These are phyloP conservation scores for Sabellastarte sp. DNA, from an alignment of 2,888 invertebrate species.

Conservation along the genomic window DNA sequence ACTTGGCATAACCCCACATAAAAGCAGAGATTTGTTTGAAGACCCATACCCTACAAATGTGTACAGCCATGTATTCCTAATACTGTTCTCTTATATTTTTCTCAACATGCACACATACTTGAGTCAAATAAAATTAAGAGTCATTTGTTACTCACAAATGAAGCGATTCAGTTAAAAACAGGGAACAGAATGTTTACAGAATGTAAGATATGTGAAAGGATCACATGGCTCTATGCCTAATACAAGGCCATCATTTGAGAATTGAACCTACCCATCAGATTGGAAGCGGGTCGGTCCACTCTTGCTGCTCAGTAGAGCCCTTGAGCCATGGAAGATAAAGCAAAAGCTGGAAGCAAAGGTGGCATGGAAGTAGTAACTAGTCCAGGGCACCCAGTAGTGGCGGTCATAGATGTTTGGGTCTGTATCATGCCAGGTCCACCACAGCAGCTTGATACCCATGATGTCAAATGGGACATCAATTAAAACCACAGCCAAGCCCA, in stretches of 20 bases:
- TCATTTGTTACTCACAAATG: too few relatives aligned
- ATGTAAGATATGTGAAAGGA: neutral
- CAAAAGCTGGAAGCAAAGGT: conserved; percentile 73
- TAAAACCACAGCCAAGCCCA: conserved; percentile 71
- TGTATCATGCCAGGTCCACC: conserved; percentile 79
- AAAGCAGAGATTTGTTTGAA: too few relatives aligned
- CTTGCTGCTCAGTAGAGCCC: conserved; percentile 64
- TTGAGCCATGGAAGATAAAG: conserved; percentile 68
- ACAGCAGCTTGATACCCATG: conserved; percentile 73
- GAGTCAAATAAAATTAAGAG: too few relatives aligned
- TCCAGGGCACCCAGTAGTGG: conserved; percentile 80
- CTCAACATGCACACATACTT: too few relatives aligned
- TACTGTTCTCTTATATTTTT: too few relatives aligned
- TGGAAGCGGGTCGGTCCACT: too few relatives aligned
- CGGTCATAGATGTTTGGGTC: conserved; percentile 68
- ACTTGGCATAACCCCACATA: too few relatives aligned
- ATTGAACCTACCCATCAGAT: conserved; percentile 17
- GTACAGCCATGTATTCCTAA: too few relatives aligned
- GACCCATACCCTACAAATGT: too few relatives aligned
- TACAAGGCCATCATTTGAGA: too few relatives aligned
- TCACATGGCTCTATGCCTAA: neutral
- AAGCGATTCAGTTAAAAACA: too few relatives aligned
- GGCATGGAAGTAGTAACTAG: conserved; percentile 79
- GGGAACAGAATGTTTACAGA: neutral
- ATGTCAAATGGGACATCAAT: conserved; percentile 80